A percentile compares a stretch with the other conserved stretches of the same genome.
phyloP scores from a whole-genome alignment of 2,113 vertebrate genomes.

The Oreochromis aureus region DNA sequence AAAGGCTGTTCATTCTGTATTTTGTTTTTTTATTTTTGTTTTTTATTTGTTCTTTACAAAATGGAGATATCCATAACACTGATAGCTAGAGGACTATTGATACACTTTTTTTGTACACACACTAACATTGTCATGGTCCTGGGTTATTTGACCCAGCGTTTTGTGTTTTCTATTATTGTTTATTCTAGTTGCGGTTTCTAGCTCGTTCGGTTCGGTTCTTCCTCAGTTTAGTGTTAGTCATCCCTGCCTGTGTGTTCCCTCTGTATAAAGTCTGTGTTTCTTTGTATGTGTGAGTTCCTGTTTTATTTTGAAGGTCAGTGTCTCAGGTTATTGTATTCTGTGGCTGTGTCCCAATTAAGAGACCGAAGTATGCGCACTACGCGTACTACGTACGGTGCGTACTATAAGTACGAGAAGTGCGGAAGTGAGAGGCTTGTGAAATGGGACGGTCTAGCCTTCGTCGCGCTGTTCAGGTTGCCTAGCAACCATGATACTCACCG shows the following conservation, averaged over 20 bases:
- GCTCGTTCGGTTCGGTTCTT: not conserved
- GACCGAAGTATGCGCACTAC: no score
- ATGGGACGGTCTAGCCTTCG: no score
- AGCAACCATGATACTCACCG: no score
- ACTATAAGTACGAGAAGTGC: no score
- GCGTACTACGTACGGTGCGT: no score
- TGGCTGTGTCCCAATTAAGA: no score
- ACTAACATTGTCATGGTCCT: not conserved
- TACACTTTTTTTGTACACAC: not conserved
- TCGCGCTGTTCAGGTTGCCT: no score
- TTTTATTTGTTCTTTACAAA: not conserved
- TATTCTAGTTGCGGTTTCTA: not conserved
- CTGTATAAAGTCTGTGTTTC: not conserved
- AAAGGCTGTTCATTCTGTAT: not conserved
- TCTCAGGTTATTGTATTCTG: not conserved
- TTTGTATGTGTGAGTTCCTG: not conserved
- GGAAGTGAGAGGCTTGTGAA: no score
- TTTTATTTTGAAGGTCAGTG: not conserved
- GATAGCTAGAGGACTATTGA: not conserved
- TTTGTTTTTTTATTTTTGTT: not conserved
- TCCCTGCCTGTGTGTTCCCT: not conserved
- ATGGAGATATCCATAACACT: not conserved
- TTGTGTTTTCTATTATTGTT: not conserved
- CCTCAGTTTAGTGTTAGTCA: not conserved
- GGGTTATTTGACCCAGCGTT: not conserved